Evolutionary conservation across 2,113 vertebrate species (phyloP).

Genomic region (Sardina pilchardus): DNA sequence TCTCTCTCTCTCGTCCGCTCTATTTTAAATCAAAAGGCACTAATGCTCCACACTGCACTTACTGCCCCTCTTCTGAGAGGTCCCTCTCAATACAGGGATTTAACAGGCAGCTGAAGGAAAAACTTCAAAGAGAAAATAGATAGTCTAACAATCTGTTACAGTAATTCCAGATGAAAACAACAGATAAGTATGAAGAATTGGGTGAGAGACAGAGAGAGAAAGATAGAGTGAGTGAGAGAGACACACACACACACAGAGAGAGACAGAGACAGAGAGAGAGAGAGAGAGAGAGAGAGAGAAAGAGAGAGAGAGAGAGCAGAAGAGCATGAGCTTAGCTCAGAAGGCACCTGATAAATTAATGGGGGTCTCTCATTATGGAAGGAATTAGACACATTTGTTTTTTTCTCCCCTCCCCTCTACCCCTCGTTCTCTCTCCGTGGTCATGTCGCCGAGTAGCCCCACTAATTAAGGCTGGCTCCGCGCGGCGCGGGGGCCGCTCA

Average conservation of each 20-base stretch:
- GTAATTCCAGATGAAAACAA: neutral
- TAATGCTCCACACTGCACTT: neutral
- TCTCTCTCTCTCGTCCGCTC: too few relatives aligned
- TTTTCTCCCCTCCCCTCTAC: neutral
- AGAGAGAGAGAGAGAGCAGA: neutral
- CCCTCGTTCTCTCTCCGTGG: slow-evolving; percentile 25
- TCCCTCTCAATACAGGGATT: neutral
- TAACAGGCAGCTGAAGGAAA: neutral
- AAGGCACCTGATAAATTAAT: neutral
- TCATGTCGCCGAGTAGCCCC: slow-evolving; percentile 65
- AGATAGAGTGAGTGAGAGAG: neutral
- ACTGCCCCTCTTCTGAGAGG: neutral
- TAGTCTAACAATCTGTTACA: neutral
- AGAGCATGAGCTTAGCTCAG: neutral
- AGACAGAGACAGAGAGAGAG: neutral
- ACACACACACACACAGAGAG: too few relatives aligned
- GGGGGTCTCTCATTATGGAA: neutral
- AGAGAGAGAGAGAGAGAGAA: neutral
- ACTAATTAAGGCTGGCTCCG: slow-evolving; percentile 66
- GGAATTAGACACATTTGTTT: neutral
- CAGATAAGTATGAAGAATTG: neutral
- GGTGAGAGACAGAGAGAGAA: neutral
- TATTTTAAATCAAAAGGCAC: neutral
- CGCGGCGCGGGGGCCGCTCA: slow-evolving; percentile 63
- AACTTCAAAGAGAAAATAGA: neutral